Evolutionary conservation across 1,140 invertebrate species (phyloP), one percentile per base, ranked within the genome.

Genomic region (Leptinotarsa lineolata): DNA sequence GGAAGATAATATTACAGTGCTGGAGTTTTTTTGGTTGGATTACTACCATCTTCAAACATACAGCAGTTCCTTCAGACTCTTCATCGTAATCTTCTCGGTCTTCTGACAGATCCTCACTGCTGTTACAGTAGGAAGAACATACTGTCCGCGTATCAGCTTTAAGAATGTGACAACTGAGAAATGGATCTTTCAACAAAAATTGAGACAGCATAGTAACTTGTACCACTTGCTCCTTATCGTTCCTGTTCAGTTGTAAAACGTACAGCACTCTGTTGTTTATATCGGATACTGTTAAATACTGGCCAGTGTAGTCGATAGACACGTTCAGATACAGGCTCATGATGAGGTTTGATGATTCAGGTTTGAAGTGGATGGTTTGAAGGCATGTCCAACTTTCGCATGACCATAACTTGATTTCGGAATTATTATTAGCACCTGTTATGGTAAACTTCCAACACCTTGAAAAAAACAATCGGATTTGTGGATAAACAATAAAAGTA

Each of bases 381-480:
- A 97, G 86, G 81, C 96, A 97, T 44, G 88, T 89, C 97, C 97
- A 98, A 0, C 93, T 89, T 81, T 97, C 93, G 84, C 97, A 98
- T 11, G 94, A 95, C 95, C 96, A 98, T 22, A 98, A 86, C 85
- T 97, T 98, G 16, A 98, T 86, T 81, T 95, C 94, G 0, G 93
- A 92, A 85, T 97, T 97, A 81, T 95, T 91, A 74, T 95, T 91
- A 12, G 93, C 92, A 1, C 95, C 95, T 2, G 96, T 98, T 18
- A 99, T 88, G 4, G 94, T 94, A 87, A 93, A 97, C 82, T 96
- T 96, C 97, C 97, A 99, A 84, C 96, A 95, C 82, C 94, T 93
- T 18, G 89, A 90, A 79, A 92, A 94, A 83, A 54, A 54, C 15
- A 39, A 39, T 39, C 8, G 0, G 1, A 39, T 39, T 39, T 11